A percentile compares a stretch with the other conserved stretches of the same genome.
Evolutionary conservation across 2,113 vertebrate species (phyloP).

Genomic region (Halichoerus grypus): DNA sequence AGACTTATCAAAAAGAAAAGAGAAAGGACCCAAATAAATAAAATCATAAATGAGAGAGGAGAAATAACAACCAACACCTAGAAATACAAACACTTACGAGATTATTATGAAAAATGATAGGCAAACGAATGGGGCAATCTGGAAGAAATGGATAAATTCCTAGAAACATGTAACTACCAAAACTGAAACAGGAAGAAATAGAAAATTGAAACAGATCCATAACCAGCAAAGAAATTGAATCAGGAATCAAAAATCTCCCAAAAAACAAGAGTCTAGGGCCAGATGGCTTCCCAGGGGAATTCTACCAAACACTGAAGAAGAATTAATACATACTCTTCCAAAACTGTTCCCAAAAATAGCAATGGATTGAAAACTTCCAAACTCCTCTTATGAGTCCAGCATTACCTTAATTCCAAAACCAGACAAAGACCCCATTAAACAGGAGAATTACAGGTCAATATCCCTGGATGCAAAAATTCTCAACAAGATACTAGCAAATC

Average conservation of each 20-base stretch:
- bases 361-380: not conserved
- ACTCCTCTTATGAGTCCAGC: not conserved
- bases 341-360: not conserved
- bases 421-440: not conserved
- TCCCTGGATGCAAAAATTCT: not conserved
- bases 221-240: not conserved
- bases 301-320: not conserved
- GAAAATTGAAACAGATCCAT: not conserved
- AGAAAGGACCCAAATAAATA: not conserved
- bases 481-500: not conserved
- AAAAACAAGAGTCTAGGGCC: not conserved
- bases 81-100: not conserved
- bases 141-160: not conserved
- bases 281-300: not conserved
- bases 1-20: not conserved
- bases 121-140: not conserved
- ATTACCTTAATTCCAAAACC: not conserved
- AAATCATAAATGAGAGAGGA: not conserved
- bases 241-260: not conserved
- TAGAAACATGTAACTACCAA: not conserved
- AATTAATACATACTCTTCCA: not conserved
- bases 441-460: not conserved
- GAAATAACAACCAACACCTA: not conserved
- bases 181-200: not conserved
- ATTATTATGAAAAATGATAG: not conserved